These are phyloP conservation scores for Aurelia aurita DNA, from an alignment of 30 jellyfish, hydroid and myxozoan species.

Conservation along the genomic window DNA sequence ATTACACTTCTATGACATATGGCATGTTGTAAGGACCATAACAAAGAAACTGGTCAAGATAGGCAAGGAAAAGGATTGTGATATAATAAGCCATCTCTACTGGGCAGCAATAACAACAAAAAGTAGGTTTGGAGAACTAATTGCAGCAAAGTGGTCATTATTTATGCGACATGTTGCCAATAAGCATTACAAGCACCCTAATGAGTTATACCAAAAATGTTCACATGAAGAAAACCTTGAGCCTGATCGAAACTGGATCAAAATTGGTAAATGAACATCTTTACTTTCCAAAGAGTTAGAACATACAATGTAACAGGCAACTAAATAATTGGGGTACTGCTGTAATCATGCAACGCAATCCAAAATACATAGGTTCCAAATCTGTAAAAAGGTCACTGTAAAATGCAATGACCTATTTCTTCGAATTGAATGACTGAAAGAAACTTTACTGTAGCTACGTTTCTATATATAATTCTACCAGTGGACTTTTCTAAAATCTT, in stretches of 20 bases:
- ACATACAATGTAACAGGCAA: no score
- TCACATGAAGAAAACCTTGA: conserved; percentile 15
- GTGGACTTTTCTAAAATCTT: no score
- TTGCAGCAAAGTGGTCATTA: conserved; percentile 37
- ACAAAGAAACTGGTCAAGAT: conserved; percentile 36
- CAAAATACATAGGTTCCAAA: background rate
- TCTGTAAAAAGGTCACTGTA: no score
- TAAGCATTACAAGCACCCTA: conserved; percentile 25
- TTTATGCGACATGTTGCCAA: conserved; percentile 25
- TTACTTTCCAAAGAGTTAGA: no score
- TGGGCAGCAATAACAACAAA: conserved; percentile 27
- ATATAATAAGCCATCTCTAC: conserved; percentile 10
- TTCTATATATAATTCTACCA: no score
- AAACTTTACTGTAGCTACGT: no score
- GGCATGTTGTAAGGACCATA: conserved; percentile 46
- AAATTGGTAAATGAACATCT: background rate
- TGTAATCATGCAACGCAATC: no score
- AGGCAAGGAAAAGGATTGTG: conserved; percentile 13
- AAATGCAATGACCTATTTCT: no score
- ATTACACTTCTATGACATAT: conserved; percentile 22
- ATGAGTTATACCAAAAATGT: conserved; percentile 15
- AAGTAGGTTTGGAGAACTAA: conserved; percentile 2
- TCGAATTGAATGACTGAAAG: no score
- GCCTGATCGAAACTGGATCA: conserved; percentile 26
- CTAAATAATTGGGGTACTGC: no score